Percentiles rank a stretch among this genome's conserved stretches.
phyloP scores from a whole-genome alignment of 2,888 invertebrate species.

The Bombylius major region DNA sequence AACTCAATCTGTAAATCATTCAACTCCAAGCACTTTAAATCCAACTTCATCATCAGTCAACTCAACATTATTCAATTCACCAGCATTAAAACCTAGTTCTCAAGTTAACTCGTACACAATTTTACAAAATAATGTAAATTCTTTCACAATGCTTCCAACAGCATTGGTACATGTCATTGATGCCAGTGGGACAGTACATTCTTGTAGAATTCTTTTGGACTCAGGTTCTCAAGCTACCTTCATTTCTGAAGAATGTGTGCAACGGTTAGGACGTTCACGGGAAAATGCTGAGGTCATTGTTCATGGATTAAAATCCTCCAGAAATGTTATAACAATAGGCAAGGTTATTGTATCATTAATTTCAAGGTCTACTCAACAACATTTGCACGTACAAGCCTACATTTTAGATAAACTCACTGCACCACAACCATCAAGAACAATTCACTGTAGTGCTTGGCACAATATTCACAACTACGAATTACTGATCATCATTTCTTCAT shows the following conservation, averaged over 20 bases:
- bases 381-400: too few relatives aligned
- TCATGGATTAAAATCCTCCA: background rate
- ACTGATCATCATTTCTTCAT: too few relatives aligned
- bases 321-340: background rate
- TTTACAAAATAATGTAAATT: background rate
- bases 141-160: background rate
- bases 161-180: background rate
- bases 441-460: too few relatives aligned
- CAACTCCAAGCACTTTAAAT: background rate
- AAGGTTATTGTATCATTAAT: too few relatives aligned
- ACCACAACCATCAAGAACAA: too few relatives aligned
- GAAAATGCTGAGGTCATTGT: background rate
- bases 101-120: background rate
- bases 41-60: background rate
- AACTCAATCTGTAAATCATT: background rate
- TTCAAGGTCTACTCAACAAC: too few relatives aligned
- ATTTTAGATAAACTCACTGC: too few relatives aligned
- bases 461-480: too few relatives aligned
- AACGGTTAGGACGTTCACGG: background rate
- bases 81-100: background rate
- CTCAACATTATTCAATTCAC: background rate
- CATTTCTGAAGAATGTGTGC: background rate
- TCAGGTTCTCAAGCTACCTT: background rate
- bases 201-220: background rate
- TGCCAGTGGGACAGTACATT: background rate